Base-by-base conservation (phyloP, 2,113 vertebrate genomes). In the Balaeniceps rex region DNA sequence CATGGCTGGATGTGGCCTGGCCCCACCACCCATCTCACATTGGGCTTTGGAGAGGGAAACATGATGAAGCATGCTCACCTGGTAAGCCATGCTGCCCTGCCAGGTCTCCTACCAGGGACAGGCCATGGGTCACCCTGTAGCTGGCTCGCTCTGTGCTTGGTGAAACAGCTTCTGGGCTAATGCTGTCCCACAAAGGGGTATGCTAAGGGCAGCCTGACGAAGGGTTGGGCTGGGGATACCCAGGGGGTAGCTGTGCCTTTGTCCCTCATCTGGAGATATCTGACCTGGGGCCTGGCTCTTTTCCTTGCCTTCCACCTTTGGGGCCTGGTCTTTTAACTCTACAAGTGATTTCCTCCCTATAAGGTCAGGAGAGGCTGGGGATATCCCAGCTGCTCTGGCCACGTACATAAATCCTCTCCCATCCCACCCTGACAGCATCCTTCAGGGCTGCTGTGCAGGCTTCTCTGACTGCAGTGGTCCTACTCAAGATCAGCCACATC, bases 61-160 rank as follows among this genome's bases (percentile, higher is more conserved):
- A 3, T 2, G 16, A 12, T 4, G 26, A 51, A 71, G 12, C n/a
- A 16, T 0, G 1, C 10, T 76, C 15, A 10, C 17, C 26, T 34
- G n/a, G 40, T 42, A 31, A 63, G 70, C 34, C 65, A 57, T 7
- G n/a, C 51, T 72, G 34, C 34, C 65, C 66, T 55, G 81, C 19
- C 51, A 40, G 14, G 17, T 52, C 79, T 88, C 34, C 65, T n/a
- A 40, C 29, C 28, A 36, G 19, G 44, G 47, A 31, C 46, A 77
- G 44, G 19, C 24, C 60, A 9, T 1, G 28, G 36, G 8, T 52
- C 5, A 3, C 33, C 76, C 69, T 91, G 81, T 60, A n/a, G 22
- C 71, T 54, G n/a, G 12, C 47, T 63, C 58, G 11, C 31, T 38
- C 68, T 52, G 36, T 23, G 66, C 58, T 60, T 19, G 75, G 12